Evolutionary conservation across 92 coral and sea anemone species (phyloP).

Genomic region (Bergia sp.): DNA sequence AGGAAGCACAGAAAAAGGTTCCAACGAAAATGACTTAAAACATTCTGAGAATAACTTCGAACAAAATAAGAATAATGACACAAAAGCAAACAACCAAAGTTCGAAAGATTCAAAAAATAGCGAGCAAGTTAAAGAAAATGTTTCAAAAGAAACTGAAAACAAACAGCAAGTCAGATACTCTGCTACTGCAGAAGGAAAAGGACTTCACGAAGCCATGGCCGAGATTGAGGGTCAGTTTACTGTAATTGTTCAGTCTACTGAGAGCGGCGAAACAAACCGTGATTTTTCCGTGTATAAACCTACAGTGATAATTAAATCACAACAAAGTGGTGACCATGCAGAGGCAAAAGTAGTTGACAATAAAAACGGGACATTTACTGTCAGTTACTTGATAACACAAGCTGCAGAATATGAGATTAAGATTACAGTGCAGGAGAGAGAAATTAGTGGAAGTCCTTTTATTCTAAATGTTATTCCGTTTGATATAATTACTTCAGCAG

Average conservation of each 20-base stretch:
- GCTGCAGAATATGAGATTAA: constrained; percentile 7
- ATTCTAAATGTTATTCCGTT: background rate
- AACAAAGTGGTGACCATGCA: background rate
- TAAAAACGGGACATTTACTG: constrained; percentile 4
- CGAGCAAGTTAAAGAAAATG: background rate
- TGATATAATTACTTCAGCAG: background rate
- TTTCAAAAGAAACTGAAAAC: constrained; percentile 6
- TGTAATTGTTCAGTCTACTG: background rate
- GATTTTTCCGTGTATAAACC: background rate
- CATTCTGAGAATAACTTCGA: background rate
- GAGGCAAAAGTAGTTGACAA: constrained; percentile 17
- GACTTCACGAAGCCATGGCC: constrained; percentile 40
- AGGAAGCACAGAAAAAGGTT: background rate
- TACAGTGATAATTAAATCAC: constrained; percentile 14
- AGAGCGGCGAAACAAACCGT: background rate
- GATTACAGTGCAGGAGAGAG: background rate
- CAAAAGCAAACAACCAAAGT: background rate
- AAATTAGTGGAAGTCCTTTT: constrained; percentile 22
- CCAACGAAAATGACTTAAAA: background rate
- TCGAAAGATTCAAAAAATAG: background rate
- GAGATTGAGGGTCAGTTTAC: constrained; percentile 16
- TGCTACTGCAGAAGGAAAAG: constrained; percentile 8
- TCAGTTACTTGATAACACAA: constrained; percentile 17
- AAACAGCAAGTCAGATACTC: background rate
- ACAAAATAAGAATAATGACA: no score